Conservation (phyloP, 2,888 invertebrate species). For the Cantharis nigra region DNA sequence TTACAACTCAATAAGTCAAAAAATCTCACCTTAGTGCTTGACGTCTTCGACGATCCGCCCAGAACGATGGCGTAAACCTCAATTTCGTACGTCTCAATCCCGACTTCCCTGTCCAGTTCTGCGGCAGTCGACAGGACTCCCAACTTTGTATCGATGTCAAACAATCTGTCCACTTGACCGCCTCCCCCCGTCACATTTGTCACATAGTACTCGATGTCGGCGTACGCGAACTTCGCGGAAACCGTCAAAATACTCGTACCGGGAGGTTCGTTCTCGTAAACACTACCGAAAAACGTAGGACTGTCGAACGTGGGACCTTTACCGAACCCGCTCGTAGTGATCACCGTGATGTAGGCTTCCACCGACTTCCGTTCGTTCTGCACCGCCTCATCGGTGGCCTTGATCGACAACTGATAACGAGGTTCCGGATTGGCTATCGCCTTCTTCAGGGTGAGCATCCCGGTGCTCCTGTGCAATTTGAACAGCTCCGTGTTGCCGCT, state of each 20-base stretch:
- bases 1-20: background rate
- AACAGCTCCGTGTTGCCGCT: conserved; percentile 80
- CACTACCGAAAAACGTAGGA: conserved; percentile 73
- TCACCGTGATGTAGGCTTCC: conserved; percentile 83
- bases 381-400: conserved; percentile 91
- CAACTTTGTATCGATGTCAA: conserved; percentile 86
- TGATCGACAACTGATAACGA: conserved; percentile 80
- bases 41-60: conserved; percentile 72
- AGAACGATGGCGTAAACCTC: conserved; percentile 84
- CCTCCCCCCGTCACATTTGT: conserved; percentile 80
- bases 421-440: conserved; percentile 67
- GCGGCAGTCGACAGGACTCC: conserved; percentile 87
- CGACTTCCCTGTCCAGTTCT: conserved; percentile 82
- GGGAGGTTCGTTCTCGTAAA: conserved; percentile 86
- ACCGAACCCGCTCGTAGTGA: conserved; percentile 66
- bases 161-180: conserved; percentile 83
- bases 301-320: conserved; percentile 66
- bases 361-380: conserved; percentile 85
- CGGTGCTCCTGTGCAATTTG: conserved; percentile 78
- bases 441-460: conserved; percentile 70
- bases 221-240: conserved; percentile 68
- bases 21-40: conserved; percentile 79
- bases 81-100: conserved; percentile 80
- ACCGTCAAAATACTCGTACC: conserved; percentile 86
- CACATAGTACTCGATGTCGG: conserved; percentile 86